Evolutionary conservation across 2,113 vertebrate species (phyloP), one percentile per base, ranked within the genome.

Genomic region (Oncorhynchus clarkii): DNA sequence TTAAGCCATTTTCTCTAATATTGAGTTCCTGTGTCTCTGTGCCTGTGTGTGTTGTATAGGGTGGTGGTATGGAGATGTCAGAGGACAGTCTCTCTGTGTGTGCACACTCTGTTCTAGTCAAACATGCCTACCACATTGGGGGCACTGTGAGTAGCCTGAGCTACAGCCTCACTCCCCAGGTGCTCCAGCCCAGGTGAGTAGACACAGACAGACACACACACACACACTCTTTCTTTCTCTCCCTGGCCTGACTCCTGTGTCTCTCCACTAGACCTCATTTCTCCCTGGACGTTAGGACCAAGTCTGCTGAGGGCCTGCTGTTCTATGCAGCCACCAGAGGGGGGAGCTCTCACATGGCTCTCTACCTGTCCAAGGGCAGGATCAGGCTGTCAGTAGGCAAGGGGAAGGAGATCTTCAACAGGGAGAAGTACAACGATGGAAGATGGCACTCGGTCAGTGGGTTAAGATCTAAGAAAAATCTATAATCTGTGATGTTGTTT

Each of bases 401-500:
- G 73, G 88, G 86, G 29, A 84, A 89, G 65, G 95, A 93, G 87
- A 94, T 98, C 73, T 97, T 92, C 87, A 97, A 94, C 87, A 92
- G 88, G 83, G 89, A 92, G 76, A 96, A 94, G 85, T 95, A 93
- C 92, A 95, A 92, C 0, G 94, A 99, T 11, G 95, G 96, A 26
- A 94, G 94, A 22, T 99, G 97, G 97, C 96, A 99, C 87, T 95
- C 91, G 83, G 97, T 99, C 83, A 95, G 96, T 91, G 22, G 54
- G 39, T 45, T 45, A 39, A 2, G 2, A 9, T 27, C 1, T 6
- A 22, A 54, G 45, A 45, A 3, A 14, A 39, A 54, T 5, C 51
- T 18, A 54, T 18, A 54, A 4, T 54, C 13, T 54, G 12, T 54
- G 51, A 54, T 54, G n/a, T 22, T 16, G 59, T n/a, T 62, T 57